Evolutionary conservation across 1,140 invertebrate species (phyloP).

Genomic region (Dufourea novaeangliae): DNA sequence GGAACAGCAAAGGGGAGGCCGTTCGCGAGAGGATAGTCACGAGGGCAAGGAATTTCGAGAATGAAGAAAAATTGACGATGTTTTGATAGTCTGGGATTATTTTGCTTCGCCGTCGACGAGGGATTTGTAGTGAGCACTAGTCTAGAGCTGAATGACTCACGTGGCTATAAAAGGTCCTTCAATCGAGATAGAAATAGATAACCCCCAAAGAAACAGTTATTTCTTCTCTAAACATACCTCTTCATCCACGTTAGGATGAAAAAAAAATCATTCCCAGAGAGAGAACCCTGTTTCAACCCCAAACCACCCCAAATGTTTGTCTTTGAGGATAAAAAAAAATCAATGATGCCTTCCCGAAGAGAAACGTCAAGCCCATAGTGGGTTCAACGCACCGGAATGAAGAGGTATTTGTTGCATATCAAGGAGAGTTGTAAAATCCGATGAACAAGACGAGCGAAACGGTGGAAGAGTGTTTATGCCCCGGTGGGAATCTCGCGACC

Average conservation of each 20-base stretch:
- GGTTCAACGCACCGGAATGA: neutral
- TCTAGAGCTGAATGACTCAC: neutral
- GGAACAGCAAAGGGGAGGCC: neutral
- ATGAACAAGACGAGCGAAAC: too few species aligned
- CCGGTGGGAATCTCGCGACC: slow-evolving; percentile 13
- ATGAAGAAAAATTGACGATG: neutral
- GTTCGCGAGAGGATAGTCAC: neutral
- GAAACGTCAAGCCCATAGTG: fast-evolving
- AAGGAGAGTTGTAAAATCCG: neutral
- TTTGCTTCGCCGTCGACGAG: neutral
- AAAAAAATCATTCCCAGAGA: neutral
- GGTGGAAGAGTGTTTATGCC: slow-evolving; percentile 3
- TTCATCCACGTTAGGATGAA: neutral
- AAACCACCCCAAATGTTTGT: neutral
- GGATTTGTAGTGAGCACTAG: neutral
- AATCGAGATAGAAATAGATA: too few species aligned
- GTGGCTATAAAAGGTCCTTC: neutral
- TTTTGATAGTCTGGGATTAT: neutral
- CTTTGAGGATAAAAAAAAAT: neutral
- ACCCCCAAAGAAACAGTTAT: too few species aligned
- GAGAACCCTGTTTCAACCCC: neutral
- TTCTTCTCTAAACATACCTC: neutral
- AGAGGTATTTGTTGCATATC: slow-evolving; percentile 22
- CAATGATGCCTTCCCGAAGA: neutral
- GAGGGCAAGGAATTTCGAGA: neutral